These are phyloP conservation scores for Anolis apletophallus DNA, from an alignment of 2,797 vertebrate species.

Conservation along the genomic window DNA sequence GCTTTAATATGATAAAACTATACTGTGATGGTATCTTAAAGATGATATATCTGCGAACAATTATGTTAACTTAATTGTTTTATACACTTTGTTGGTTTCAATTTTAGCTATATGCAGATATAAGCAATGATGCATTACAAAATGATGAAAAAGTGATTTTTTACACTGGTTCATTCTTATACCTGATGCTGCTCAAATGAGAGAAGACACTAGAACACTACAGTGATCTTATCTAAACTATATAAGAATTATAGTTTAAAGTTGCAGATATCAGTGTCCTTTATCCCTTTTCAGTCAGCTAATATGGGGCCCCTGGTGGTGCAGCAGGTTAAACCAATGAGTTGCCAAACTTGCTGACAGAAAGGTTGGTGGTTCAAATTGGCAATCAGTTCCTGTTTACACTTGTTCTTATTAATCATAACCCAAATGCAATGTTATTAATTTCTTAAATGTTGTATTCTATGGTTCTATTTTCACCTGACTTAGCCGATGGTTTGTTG, in stretches of 20 bases:
- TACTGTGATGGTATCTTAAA: constrained; percentile 42
- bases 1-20: constrained; percentile 21
- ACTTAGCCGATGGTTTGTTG: no score
- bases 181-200: not conserved
- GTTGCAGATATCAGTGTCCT: not conserved
- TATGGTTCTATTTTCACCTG: no score
- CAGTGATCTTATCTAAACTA: not conserved
- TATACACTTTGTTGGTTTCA: constrained; percentile 35
- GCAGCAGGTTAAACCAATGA: no score
- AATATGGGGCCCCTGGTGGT: not conserved
- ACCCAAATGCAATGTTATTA: no score
- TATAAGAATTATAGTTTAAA: not conserved
- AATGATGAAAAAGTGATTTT: constrained; percentile 6
- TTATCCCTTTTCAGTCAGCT: not conserved
- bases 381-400: no score
- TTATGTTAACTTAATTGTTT: constrained; percentile 38
- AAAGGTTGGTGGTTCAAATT: no score
- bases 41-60: constrained; percentile 48
- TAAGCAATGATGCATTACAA: constrained; percentile 20
- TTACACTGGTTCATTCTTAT: not conserved
- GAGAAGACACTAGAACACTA: constrained; percentile 15
- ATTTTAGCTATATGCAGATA: constrained; percentile 13
- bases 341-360: no score
- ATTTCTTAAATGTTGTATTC: no score
- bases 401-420: no score